Evolutionary conservation across 1,140 invertebrate genomes (phyloP), one percentile per base, ranked within the genome.

Genomic region (Drosophila repletoides): DNA sequence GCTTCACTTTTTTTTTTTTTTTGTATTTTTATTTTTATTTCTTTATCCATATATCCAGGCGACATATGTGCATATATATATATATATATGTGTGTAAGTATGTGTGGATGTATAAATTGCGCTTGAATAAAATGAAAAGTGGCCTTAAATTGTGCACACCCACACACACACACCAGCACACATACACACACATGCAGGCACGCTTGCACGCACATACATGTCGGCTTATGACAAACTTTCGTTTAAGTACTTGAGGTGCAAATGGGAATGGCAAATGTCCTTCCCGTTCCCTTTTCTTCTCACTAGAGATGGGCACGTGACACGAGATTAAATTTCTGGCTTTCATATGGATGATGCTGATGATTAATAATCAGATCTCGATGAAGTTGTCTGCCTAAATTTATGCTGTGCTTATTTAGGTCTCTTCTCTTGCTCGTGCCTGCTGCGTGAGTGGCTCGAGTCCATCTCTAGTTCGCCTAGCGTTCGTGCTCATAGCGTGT

Each of bases 231-330:
- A 63, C 51, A 56, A 69, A 64, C 43, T 64, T 61, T 49, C 51
- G 28, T 31, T 65, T 34, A 75, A 86, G 79, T 56, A 86, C 79
- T 83, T 86, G 66, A 84, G 80, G 79, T 84, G 79, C 75, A 60
- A 84, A 84, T 77, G 61, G 74, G 65, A 70, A 60, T 51, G 43
- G 36, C 15, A 61, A 53, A 40, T 51, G 55, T 66, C 28, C 63
- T 60, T 40, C 17, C 51, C 10, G 29, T 17, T 40, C n/a, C 34
- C 17, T n/a, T n/a, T n/a, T n/a, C n/a, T n/a, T n/a, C n/a, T n/a
- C n/a, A n/a, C n/a, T n/a, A n/a, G n/a, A n/a, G n/a, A n/a, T n/a
- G n/a, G n/a, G n/a, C n/a, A n/a, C n/a, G n/a, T n/a, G n/a, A n/a
- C n/a, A n/a, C n/a, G n/a, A n/a, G n/a, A n/a, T n/a, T n/a, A n/a